Evolutionary conservation across 2,888 invertebrate species (phyloP), one percentile per base, ranked within the genome.

Genomic region (Platycheirus rosarum): DNA sequence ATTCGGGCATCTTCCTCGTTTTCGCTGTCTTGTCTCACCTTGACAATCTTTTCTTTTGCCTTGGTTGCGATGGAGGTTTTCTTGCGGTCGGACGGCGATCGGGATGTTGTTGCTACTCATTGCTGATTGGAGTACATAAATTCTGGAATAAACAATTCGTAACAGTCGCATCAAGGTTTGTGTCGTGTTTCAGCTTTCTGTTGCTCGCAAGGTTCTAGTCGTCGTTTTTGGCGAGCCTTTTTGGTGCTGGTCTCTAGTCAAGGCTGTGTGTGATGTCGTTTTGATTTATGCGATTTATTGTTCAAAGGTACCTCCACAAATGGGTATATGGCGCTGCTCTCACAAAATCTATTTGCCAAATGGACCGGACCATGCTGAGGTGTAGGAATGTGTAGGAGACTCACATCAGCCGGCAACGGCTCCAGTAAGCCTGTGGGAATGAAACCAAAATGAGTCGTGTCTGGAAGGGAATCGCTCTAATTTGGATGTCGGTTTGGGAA

Each of bases 261-360:
- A n/a, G n/a, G n/a, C n/a, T n/a, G n/a, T n/a, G 37, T 32, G 69
- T 32, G 69, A 87, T 88, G 88, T 88, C 88, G 87, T 87, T 88
- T 88, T 88, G 88, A 88, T 88, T 88, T 88, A 88, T 88, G 88
- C 87, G 87, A 88, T 88, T 88, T 88, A 88, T 88, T 88, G 88
- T 87, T 86, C 29, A 68, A 37, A 77, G 82, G 77, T 77, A 71
- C 37, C 77, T 73, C 62, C 71, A 57, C 71, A 82, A 77, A 82
- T 68, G 77, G 73, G 62, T 20, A 82, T 20, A 82, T 73, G 82
- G 71, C 77, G 77, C 77, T 82, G 26, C 14, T 40, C 14, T 40
- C 18, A 37, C 40, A 60, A 35, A 57, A 13, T 40, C 42, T 51
- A 73, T 65, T 73, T 55, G 63, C 73, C 63, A 65, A 48, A 18